Percentiles rank a stretch among this genome's conserved stretches.
These are phyloP conservation scores for Ectemnius cavifrons DNA, from an alignment of 2,888 invertebrate species.

Conservation along the genomic window DNA sequence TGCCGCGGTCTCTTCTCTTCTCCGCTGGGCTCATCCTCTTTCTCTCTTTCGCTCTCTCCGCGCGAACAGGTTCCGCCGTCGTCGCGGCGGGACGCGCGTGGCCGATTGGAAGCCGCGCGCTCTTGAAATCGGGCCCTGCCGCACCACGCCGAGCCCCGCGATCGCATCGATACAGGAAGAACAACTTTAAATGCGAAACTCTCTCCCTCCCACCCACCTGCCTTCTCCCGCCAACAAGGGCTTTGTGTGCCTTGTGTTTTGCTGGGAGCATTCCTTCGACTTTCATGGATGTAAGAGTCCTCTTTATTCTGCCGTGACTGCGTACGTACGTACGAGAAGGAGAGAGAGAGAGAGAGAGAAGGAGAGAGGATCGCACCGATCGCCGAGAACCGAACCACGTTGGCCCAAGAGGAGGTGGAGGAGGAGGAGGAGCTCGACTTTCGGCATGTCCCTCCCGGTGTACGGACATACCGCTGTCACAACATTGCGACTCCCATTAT, in stretches of 20 bases:
- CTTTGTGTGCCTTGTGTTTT: constrained; percentile 8
- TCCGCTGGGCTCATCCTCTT: too few species aligned
- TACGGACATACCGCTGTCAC: not conserved
- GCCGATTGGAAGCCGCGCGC: constrained; percentile 51
- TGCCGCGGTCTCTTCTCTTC: constrained; percentile 52
- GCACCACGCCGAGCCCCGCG: constrained; percentile 21
- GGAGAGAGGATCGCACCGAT: too few species aligned
- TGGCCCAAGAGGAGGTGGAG: not conserved
- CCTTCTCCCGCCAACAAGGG: not conserved
- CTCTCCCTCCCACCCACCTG: not conserved
- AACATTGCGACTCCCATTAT: constrained; percentile 4
- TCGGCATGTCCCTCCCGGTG: constrained; percentile 1
- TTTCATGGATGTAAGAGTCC: constrained; percentile 5
- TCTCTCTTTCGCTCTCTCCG: constrained; percentile 29
- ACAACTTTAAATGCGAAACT: constrained; percentile 25
- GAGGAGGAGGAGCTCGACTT: not conserved
- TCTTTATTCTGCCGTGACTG: not conserved
- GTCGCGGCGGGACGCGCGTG: constrained; percentile 42
- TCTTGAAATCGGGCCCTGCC: constrained; percentile 33
- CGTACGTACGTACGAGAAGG: not conserved
- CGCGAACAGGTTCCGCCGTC: constrained; percentile 62
- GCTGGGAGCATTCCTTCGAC: constrained; percentile 9
- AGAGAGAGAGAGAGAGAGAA: too few species aligned
- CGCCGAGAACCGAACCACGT: too few species aligned
- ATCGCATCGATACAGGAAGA: constrained; percentile 42